Percentiles rank a stretch among this genome's conserved stretches.
phyloP scores from a whole-genome alignment of 1,140 invertebrate genomes.

The Drosophila gunungcola region DNA sequence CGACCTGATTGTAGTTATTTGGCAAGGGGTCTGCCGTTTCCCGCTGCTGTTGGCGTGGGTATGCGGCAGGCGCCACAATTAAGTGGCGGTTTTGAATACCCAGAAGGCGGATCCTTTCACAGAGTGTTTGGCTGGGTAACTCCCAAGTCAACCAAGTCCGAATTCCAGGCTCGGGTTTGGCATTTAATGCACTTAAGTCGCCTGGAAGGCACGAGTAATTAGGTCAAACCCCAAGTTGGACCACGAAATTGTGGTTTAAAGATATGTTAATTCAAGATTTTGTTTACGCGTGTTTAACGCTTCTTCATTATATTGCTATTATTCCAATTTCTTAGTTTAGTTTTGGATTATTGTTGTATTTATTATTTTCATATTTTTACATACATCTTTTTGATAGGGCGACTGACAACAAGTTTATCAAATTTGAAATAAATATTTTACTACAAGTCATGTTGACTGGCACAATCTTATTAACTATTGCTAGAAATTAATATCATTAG shows the following conservation, averaged over 20 bases:
- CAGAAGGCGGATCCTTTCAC: slow-evolving; percentile 10
- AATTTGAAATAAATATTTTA: no score
- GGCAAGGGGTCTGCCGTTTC: background rate
- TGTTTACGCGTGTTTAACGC: no score
- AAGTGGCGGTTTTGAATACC: slow-evolving; percentile 47
- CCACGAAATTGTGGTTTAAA: background rate
- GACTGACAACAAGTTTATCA: no score
- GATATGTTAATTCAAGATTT: background rate
- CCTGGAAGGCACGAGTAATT: background rate
- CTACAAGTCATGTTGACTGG: no score
- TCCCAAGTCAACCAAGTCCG: background rate
- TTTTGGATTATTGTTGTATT: no score
- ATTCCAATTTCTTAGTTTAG: no score
- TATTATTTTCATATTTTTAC: no score
- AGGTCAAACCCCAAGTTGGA: background rate
- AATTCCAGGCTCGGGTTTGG: slow-evolving; percentile 4
- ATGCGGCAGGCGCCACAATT: slow-evolving; percentile 63
- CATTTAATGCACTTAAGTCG: slow-evolving; percentile 2
- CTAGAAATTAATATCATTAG: no score
- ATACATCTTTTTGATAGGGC: no score
- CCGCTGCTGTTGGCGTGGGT: slow-evolving; percentile 36
- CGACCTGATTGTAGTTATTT: slow-evolving; percentile 34
- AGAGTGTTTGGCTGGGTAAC: background rate
- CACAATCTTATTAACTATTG: no score
- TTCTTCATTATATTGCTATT: no score